Percentiles rank a stretch among this genome's conserved stretches.
Evolutionary conservation across 1,140 invertebrate genomes (phyloP).

Genomic region (Panagrolaimus sp.): DNA sequence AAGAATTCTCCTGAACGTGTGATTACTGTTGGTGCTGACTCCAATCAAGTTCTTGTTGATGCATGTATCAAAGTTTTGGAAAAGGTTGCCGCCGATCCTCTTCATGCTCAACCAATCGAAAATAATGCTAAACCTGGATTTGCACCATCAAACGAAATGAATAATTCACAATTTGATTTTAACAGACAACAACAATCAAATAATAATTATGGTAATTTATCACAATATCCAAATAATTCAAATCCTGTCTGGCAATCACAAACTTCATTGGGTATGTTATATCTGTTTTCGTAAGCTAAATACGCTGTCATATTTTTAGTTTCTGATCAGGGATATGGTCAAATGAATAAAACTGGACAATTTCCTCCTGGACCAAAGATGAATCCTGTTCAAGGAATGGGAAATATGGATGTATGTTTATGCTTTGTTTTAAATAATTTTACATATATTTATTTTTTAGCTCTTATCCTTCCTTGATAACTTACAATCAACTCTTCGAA

Average conservation of each 20-base stretch:
- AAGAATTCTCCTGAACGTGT: constrained; percentile 88
- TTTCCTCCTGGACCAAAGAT: constrained; percentile 15
- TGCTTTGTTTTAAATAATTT: too few relatives aligned
- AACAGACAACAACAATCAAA: constrained; percentile 9
- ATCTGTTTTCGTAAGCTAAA: too few relatives aligned
- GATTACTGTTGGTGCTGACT: constrained; percentile 88
- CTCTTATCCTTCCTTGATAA: constrained; percentile 59
- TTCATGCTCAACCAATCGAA: constrained; percentile 67
- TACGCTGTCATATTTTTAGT: too few relatives aligned
- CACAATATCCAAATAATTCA: constrained; percentile 14
- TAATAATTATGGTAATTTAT: not conserved
- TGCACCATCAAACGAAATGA: not conserved
- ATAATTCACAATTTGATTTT: constrained; percentile 2
- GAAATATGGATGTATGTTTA: constrained; percentile 52
- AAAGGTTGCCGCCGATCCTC: constrained; percentile 94
- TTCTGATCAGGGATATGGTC: constrained; percentile 8
- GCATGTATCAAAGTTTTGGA: constrained; percentile 85
- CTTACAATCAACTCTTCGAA: constrained; percentile 71
- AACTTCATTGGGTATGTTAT: constrained; percentile 30
- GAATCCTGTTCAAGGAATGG: constrained; percentile 43
- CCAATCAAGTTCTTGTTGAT: constrained; percentile 83
- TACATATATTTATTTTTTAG: constrained; percentile 32
- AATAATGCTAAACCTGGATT: constrained; percentile 26
- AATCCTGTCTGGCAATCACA: constrained; percentile 36
- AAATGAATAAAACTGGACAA: not conserved